Evolutionary conservation across 1,140 invertebrate genomes (phyloP).

Genomic region (Dinoponera quadriceps): DNA sequence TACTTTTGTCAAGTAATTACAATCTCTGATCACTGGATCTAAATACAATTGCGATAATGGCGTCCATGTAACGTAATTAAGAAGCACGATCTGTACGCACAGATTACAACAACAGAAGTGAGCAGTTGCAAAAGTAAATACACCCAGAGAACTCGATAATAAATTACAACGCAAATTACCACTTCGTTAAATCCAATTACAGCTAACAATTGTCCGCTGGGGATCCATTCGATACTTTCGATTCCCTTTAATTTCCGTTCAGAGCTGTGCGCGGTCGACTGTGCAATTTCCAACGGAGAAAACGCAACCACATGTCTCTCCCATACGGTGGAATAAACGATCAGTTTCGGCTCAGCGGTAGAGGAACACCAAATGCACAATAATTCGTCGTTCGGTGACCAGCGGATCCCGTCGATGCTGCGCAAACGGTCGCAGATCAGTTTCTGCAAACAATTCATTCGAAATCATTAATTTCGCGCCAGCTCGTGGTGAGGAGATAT

Average conservation of each 20-base stretch:
- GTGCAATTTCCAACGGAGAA: conserved; percentile 57
- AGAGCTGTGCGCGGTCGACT: conserved; percentile 18
- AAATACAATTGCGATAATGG: conserved; percentile 78
- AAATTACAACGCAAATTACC: conserved; percentile 66
- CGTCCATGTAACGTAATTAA: conserved; percentile 83
- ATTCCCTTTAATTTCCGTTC: conserved; percentile 78
- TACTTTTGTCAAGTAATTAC: conserved; percentile 80
- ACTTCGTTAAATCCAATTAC: conserved; percentile 82
- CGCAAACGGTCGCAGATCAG: conserved; percentile 81
- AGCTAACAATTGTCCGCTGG: conserved; percentile 82
- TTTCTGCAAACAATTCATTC: conserved; percentile 78
- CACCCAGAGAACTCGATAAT: background rate
- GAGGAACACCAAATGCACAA: conserved; percentile 83
- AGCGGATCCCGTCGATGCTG: conserved; percentile 80
- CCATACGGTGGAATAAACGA: conserved; percentile 80
- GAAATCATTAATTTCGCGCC: conserved; percentile 13
- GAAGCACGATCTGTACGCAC: conserved; percentile 76
- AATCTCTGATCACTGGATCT: conserved; percentile 80
- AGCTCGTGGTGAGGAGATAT: background rate
- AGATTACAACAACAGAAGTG: background rate
- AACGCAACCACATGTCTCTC: conserved; percentile 80
- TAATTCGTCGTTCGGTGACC: conserved; percentile 83
- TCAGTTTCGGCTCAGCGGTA: conserved; percentile 77
- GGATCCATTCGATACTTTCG: conserved; percentile 81
- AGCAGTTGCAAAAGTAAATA: conserved; percentile 12